Conservation (phyloP, 2,113 vertebrate genomes). For the Gnathonemus echidnorhynchus region DNA sequence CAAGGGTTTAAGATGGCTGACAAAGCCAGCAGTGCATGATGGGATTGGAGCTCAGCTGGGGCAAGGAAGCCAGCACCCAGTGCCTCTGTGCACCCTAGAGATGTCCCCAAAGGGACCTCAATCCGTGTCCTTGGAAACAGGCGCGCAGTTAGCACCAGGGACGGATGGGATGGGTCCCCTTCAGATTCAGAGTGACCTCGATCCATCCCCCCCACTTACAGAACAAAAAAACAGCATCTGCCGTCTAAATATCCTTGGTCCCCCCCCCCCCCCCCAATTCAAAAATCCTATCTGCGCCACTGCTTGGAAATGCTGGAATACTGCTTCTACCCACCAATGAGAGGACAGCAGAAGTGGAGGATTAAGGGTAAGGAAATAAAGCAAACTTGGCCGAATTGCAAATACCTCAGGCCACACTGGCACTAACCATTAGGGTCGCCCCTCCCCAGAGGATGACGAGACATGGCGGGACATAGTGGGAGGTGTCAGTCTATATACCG, state of each 20-base stretch:
- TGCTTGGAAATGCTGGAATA: slow-evolving; percentile 29
- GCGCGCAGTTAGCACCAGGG: too few relatives aligned
- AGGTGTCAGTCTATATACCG: neutral
- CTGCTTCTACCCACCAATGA: slow-evolving; percentile 22
- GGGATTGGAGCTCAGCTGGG: neutral
- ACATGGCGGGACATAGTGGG: neutral
- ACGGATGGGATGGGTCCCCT: too few relatives aligned
- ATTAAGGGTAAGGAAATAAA: slow-evolving; percentile 27
- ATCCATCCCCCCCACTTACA: too few relatives aligned
- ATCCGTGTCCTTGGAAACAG: slow-evolving; percentile 31
- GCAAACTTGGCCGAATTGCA: slow-evolving; percentile 63
- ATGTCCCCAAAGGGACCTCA: slow-evolving; percentile 26
- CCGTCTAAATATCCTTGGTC: too few relatives aligned
- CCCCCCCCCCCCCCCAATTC: too few relatives aligned
- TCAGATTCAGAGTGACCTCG: too few relatives aligned
- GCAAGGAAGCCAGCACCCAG: slow-evolving; percentile 14
- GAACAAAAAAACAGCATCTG: too few relatives aligned
- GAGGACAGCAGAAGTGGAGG: neutral
- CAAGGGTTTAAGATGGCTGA: neutral
- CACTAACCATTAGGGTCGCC: slow-evolving; percentile 56
- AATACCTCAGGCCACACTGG: slow-evolving; percentile 64
- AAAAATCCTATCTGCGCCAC: too few relatives aligned
- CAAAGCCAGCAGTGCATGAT: neutral
- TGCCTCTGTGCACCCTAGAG: slow-evolving; percentile 30
- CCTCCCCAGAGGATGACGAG: slow-evolving; percentile 43